phyloP scores from a whole-genome alignment of 1,140 invertebrate genomes.

The Aphis gossypii region DNA sequence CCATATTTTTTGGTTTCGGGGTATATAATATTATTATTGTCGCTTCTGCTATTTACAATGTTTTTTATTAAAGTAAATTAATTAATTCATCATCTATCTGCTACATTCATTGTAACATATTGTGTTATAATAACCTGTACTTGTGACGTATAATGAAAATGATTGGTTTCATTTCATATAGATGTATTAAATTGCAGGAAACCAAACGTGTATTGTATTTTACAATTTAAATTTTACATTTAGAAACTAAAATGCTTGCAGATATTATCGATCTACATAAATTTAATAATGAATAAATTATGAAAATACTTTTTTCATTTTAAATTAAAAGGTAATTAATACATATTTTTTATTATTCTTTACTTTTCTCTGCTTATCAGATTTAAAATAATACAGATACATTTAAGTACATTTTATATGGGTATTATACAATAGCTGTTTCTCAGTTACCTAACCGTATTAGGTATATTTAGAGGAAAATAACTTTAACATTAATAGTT shows the following conservation, averaged over 20 bases:
- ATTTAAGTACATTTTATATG: not conserved
- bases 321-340: not conserved
- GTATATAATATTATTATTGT: not conserved
- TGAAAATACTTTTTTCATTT: not conserved
- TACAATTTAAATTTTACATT: not conserved
- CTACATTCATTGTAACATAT: not conserved
- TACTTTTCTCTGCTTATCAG: not conserved
- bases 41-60: not conserved
- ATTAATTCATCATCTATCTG: not conserved
- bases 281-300: not conserved
- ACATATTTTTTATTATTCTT: not conserved
- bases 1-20: constrained; percentile 2
- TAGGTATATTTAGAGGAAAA: not conserved
- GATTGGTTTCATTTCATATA: not conserved
- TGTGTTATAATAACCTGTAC: not conserved
- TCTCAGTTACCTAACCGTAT: not conserved
- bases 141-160: not conserved
- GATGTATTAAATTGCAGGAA: not conserved
- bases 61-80: not conserved
- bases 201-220: not conserved
- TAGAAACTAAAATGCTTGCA: too few relatives aligned
- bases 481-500: too few relatives aligned
- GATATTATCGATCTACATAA: too few relatives aligned
- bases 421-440: not conserved
- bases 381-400: not conserved